These are phyloP conservation scores for Mus spretus DNA, from an alignment of 2,797 vertebrate species.

Conservation along the genomic window DNA sequence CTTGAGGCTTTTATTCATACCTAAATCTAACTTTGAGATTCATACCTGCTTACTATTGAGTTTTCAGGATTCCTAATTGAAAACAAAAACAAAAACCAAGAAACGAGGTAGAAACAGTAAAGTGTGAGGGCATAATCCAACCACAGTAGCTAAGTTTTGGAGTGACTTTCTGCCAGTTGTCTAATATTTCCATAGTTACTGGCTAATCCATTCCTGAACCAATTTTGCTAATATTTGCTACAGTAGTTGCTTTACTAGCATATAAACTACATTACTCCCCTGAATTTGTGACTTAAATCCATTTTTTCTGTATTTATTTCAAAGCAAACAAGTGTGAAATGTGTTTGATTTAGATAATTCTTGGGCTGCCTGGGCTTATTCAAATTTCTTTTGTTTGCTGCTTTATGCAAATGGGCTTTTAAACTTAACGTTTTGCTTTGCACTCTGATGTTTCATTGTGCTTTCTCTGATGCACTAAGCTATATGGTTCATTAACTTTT, in stretches of 20 bases:
- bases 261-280: neutral
- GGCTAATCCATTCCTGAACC: conserved; percentile 45
- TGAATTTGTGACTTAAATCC: conserved; percentile 57
- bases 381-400: conserved; percentile 7
- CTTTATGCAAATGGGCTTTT: conserved; percentile 30
- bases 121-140: conserved; percentile 25
- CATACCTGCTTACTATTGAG: conserved; percentile 22
- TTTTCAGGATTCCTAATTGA: conserved; percentile 56
- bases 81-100: neutral
- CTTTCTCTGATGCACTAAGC: conserved; percentile 44
- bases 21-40: conserved; percentile 66
- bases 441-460: conserved; percentile 8
- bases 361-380: conserved; percentile 37
- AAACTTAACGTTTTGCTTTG: conserved; percentile 3
- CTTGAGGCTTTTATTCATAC: conserved; percentile 45
- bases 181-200: conserved; percentile 41
- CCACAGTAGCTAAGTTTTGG: conserved; percentile 7
- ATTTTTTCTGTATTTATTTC: conserved; percentile 63
- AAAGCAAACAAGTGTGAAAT: conserved; percentile 19
- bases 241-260: conserved; percentile 17
- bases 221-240: conserved; percentile 47
- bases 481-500: conserved; percentile 63
- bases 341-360: conserved; percentile 51
- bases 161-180: conserved; percentile 33
- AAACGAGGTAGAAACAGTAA: neutral